phyloP scores from a whole-genome alignment of 2,797 vertebrate genomes.

The Spizella passerina region DNA sequence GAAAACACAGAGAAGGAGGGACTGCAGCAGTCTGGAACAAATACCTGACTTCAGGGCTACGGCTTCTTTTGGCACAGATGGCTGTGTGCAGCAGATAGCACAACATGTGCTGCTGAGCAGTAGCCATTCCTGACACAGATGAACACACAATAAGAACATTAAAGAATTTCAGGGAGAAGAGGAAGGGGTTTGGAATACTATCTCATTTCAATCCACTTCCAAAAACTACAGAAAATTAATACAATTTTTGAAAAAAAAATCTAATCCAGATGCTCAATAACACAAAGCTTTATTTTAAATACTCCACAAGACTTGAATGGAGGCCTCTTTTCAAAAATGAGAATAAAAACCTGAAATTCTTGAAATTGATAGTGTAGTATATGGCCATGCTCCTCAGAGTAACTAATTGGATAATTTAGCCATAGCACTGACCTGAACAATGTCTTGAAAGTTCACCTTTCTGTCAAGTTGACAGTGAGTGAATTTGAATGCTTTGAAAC shows the following conservation, averaged over 20 bases:
- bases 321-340: background rate
- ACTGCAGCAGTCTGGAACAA: background rate
- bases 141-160: background rate
- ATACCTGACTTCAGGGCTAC: background rate
- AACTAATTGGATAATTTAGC: conserved; percentile 37
- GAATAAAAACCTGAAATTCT: background rate
- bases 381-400: background rate
- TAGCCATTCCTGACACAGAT: background rate
- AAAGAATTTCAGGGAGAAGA: background rate
- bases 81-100: background rate
- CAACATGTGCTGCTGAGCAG: fast-evolving
- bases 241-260: background rate
- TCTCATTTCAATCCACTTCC: background rate
- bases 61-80: background rate
- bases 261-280: background rate
- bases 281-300: background rate
- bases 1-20: background rate
- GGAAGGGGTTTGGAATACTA: background rate
- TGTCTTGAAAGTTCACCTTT: conserved; percentile 26
- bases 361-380: background rate
- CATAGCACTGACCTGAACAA: background rate
- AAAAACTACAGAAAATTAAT: background rate
- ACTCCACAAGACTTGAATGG: background rate
- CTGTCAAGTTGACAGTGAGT: background rate
- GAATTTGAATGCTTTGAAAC: conserved; percentile 9